phyloP scores from a whole-genome alignment of 2,888 invertebrate species.

The Cryptophagus acutangulus region DNA sequence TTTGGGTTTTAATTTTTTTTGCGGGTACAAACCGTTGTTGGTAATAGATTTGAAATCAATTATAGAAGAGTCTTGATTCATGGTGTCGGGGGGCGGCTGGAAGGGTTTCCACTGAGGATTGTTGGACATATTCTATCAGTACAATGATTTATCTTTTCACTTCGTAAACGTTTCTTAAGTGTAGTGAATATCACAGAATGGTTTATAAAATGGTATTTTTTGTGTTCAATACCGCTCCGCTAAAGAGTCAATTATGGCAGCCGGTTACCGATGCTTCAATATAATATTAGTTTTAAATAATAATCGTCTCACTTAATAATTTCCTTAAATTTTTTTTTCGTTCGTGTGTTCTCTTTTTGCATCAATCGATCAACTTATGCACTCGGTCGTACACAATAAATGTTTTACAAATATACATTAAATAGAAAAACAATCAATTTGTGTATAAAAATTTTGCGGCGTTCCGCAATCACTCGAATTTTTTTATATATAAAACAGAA shows the following conservation, averaged over 20 bases:
- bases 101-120: slow-evolving; percentile 87
- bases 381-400: slow-evolving; percentile 33
- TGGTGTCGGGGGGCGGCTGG: slow-evolving; percentile 81
- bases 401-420: slow-evolving; percentile 19
- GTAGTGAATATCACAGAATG: slow-evolving; percentile 60
- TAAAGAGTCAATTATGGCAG: slow-evolving; percentile 42
- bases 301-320: slow-evolving; percentile 14
- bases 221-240: slow-evolving; percentile 36
- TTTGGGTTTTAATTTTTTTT: not conserved
- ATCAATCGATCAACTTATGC: slow-evolving; percentile 29
- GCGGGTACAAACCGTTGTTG: slow-evolving; percentile 43
- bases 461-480: slow-evolving; percentile 49
- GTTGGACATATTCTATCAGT: slow-evolving; percentile 61
- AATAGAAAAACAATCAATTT: slow-evolving; percentile 27
- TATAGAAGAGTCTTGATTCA: slow-evolving; percentile 75
- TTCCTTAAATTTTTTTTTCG: slow-evolving; percentile 5
- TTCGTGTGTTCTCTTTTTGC: not conserved
- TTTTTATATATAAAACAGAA: slow-evolving; percentile 40
- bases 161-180: slow-evolving; percentile 49
- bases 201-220: slow-evolving; percentile 46
- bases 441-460: slow-evolving; percentile 32
- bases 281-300: slow-evolving; percentile 32
- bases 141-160: slow-evolving; percentile 41
- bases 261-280: slow-evolving; percentile 35
- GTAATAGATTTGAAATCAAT: slow-evolving; percentile 76